Conservation (phyloP, 2,113 vertebrate species). For the Stercorarius parasiticus region DNA sequence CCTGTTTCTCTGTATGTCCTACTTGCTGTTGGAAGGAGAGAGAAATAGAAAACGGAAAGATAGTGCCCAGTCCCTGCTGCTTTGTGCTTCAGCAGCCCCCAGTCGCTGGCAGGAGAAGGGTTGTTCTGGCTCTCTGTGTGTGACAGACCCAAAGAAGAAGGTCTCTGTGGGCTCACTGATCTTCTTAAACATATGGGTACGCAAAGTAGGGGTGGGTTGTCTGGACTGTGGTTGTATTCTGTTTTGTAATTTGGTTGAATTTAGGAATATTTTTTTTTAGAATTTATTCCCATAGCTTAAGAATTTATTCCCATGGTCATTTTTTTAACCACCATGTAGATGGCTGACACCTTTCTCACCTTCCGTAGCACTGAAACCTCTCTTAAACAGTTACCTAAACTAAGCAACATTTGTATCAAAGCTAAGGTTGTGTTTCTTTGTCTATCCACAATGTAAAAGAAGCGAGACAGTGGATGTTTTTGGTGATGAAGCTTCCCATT, state of each 20-base stretch:
- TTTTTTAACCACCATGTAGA: background rate
- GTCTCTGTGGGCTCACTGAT: background rate
- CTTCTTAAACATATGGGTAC: background rate
- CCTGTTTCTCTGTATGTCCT: background rate
- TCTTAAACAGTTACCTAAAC: background rate
- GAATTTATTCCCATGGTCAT: background rate
- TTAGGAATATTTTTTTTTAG: background rate
- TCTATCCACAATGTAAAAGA: conserved; percentile 61
- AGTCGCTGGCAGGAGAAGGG: background rate
- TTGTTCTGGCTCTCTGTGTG: background rate
- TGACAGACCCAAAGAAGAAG: background rate
- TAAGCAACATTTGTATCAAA: background rate
- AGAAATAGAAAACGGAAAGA: background rate
- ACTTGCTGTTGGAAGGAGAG: background rate
- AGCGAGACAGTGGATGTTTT: conserved; percentile 74
- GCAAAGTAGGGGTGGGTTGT: background rate
- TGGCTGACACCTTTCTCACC: background rate
- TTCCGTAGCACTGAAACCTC: background rate
- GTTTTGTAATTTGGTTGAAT: background rate
- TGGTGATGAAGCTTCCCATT: conserved; percentile 67
- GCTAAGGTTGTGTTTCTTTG: conserved; percentile 63
- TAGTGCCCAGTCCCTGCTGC: background rate
- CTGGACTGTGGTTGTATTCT: background rate
- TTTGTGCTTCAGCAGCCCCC: background rate
- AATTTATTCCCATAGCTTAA: background rate